Conservation (phyloP, 1,140 invertebrate species). For the Adelges cooleyi region DNA sequence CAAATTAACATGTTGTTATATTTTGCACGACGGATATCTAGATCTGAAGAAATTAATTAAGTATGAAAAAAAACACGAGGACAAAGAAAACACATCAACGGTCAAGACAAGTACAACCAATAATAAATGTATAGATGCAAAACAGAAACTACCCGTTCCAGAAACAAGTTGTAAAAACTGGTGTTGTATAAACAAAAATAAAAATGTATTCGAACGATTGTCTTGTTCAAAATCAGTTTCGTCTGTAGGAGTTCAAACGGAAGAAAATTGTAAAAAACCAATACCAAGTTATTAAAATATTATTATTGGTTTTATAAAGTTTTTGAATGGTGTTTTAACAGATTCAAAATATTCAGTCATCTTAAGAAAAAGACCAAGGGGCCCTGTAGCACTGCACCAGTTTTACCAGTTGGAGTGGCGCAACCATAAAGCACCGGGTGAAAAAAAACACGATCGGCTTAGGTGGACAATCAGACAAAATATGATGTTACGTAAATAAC, state of each 20-base stretch:
- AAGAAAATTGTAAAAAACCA: not conserved
- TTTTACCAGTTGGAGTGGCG: constrained; percentile 22
- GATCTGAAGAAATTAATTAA: constrained; percentile 21
- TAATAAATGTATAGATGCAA: not conserved
- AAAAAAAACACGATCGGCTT: constrained; percentile 25
- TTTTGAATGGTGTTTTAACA: not conserved
- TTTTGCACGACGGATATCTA: not conserved
- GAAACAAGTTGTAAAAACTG: not conserved
- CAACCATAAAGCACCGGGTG: constrained; percentile 23
- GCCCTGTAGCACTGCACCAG: constrained; percentile 28
- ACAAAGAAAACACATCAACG: too few relatives aligned
- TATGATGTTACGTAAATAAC: constrained; percentile 3
- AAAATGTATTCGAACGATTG: constrained; percentile 10
- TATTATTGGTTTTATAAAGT: too few relatives aligned
- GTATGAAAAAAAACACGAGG: constrained; percentile 12
- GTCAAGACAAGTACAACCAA: not conserved
- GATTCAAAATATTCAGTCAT: not conserved
- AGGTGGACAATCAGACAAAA: not conserved
- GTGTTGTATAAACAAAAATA: not conserved
- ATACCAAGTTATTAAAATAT: not conserved
- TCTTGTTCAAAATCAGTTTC: constrained; percentile 9
- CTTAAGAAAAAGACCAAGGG: constrained; percentile 14
- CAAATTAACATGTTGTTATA: too few relatives aligned
- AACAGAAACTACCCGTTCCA: not conserved
- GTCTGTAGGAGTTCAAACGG: constrained; percentile 2